Base-by-base conservation (phyloP, 2,113 vertebrate genomes). In the Cariama cristata region DNA sequence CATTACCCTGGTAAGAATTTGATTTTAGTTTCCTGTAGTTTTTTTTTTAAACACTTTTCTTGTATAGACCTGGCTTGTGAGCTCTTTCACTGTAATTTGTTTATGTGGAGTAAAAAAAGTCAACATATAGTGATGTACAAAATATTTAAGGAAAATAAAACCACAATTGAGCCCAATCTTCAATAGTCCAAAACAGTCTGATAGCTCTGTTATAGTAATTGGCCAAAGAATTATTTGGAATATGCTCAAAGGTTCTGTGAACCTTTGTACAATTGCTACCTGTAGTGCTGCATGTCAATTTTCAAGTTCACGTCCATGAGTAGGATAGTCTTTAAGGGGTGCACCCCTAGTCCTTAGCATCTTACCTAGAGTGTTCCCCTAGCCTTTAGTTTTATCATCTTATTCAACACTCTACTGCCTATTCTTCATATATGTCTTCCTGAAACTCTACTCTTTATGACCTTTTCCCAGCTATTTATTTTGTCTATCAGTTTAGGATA, bases 51-150 rank as follows among this genome's bases (percentile, higher is more conserved):
- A 40, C 4, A 24, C 2, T 62, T 72, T 58, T 69, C 21, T 89
- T 72, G 10, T 53, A 40, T 8, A 58, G 8, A 35, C 8, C 11
- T 90, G 28, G 9, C 14, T 33, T 71, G 8, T 30, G 52, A 60
- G 0, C 6, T 88, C 12, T 74, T 27, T n/a, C 42, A 69, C 10
- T 55, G 14, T 44, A 59, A 38, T 67, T 73, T 4, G 26, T 69
- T 69, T 49, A 49, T 12, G 19, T 7, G 4, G 59, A 60, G 2
- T 52, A 20, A 72, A 87, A 83, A 55, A 40, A 8, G 9, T 38
- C 24, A 42, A 35, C 4, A 47, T 3, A 9, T 27, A 42, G 1
- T 4, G 4, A 28, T 12, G 13, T 23, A 68, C 2, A 53, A 9
- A 50, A 24, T 7, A 15, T n/a, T 74, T 30, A 69, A 74, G 22